Conservation (phyloP, 1,140 invertebrate species). For the Nephila pilipes region DNA sequence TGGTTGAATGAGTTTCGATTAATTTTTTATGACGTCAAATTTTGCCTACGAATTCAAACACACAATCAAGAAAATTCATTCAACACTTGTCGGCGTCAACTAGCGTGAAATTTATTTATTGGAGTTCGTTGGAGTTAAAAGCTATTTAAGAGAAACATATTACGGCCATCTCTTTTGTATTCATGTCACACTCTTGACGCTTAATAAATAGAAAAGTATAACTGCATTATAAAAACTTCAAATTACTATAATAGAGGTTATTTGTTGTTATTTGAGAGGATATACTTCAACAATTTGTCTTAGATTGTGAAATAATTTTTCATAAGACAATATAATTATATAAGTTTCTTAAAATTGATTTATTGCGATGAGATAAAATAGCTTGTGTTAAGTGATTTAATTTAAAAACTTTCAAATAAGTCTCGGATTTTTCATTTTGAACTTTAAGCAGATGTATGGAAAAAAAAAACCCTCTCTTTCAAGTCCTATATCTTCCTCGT, state of each 20-base stretch:
- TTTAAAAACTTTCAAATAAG: no score
- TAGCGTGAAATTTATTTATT: constrained; percentile 22
- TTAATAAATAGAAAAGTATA: constrained; percentile 18
- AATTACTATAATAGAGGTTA: constrained; percentile 42
- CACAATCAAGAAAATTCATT: neutral
- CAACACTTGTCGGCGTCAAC: neutral
- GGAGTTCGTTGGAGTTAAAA: neutral
- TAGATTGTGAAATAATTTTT: neutral
- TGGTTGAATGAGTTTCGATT: constrained; percentile 9
- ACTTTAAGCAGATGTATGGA: no score
- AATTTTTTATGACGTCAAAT: neutral
- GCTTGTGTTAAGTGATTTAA: no score
- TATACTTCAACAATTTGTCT: constrained; percentile 46
- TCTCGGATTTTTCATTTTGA: no score
- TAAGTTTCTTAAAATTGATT: no score
- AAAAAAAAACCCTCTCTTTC: no score
- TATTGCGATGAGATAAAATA: no score
- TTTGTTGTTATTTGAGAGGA: constrained; percentile 41
- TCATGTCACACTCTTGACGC: constrained; percentile 29
- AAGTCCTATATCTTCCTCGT: no score
- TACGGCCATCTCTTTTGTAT: constrained; percentile 35
- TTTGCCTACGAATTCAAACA: neutral
- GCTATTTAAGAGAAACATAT: constrained; percentile 23
- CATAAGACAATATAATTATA: no score
- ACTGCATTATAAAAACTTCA: neutral